Conservation (phyloP, 2,113 vertebrate species). For the Brachionichthys hirsutus region DNA sequence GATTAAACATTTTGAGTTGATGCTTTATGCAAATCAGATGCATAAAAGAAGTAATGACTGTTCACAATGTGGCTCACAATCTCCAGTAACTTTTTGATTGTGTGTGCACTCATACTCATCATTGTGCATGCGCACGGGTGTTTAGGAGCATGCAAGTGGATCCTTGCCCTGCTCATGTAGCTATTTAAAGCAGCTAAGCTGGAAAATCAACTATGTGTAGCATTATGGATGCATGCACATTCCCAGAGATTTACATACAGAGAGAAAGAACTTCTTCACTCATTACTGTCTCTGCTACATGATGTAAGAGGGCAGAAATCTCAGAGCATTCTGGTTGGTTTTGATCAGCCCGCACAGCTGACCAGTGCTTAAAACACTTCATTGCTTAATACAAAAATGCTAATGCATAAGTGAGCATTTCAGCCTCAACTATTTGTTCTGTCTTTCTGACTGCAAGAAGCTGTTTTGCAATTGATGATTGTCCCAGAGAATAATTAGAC, state of each 20-base stretch:
- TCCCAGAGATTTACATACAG: conserved; percentile 61
- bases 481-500: conserved; percentile 60
- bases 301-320: conserved; percentile 53
- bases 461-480: conserved; percentile 64
- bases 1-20: no score
- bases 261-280: conserved; percentile 42
- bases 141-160: conserved; percentile 1
- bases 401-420: conserved; percentile 27
- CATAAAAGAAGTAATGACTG: not conserved
- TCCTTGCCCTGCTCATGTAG: conserved; percentile 23
- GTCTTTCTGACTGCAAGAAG: conserved; percentile 41
- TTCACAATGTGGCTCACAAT: conserved; percentile 5
- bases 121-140: conserved; percentile 4
- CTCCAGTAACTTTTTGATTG: not conserved
- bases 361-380: conserved; percentile 27
- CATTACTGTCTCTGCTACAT: conserved; percentile 36
- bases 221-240: conserved; percentile 39
- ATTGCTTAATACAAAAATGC: conserved; percentile 21
- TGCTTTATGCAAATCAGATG: not conserved
- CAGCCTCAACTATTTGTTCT: conserved; percentile 33
- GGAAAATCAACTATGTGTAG: conserved; percentile 65
- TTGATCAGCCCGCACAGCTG: conserved; percentile 31
- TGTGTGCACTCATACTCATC: not conserved
- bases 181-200: conserved; percentile 62
- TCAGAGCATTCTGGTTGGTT: conserved; percentile 41